Evolutionary conservation across 2,113 vertebrate genomes (phyloP).

Genomic region (Tursiops truncatus): DNA sequence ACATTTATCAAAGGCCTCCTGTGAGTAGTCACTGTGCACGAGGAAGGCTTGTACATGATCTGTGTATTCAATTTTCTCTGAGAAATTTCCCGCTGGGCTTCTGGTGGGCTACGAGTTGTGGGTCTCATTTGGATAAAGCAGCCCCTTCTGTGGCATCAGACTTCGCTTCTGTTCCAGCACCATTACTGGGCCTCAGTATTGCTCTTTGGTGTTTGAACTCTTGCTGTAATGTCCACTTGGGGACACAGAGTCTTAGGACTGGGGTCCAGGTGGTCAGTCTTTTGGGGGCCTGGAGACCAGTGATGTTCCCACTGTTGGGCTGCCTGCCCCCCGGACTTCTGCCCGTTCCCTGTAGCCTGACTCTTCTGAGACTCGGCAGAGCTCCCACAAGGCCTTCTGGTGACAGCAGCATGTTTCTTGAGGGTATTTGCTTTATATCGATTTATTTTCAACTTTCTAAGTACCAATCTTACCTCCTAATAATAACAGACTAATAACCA

Average conservation of each 20-base stretch:
- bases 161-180: too few species aligned
- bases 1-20: neutral
- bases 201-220: neutral
- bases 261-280: too few species aligned
- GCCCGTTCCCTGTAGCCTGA: rapidly evolving
- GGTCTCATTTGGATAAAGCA: too few species aligned
- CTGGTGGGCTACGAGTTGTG: rapidly evolving
- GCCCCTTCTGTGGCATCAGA: neutral
- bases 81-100: neutral
- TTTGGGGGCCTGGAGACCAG: too few species aligned
- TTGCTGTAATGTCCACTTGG: neutral
- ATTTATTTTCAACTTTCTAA: neutral
- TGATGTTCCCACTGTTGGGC: neutral
- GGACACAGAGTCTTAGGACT: neutral
- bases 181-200: rapidly evolving
- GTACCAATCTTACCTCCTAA: neutral
- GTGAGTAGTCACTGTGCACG: rapidly evolving
- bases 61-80: rapidly evolving
- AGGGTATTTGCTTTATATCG: neutral
- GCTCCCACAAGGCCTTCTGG: rapidly evolving
- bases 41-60: rapidly evolving
- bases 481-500: neutral
- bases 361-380: too few species aligned
- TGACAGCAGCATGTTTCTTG: rapidly evolving
- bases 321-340: rapidly evolving